Conservation (phyloP, 2,113 vertebrate genomes). For the Anthoscopus minutus region DNA sequence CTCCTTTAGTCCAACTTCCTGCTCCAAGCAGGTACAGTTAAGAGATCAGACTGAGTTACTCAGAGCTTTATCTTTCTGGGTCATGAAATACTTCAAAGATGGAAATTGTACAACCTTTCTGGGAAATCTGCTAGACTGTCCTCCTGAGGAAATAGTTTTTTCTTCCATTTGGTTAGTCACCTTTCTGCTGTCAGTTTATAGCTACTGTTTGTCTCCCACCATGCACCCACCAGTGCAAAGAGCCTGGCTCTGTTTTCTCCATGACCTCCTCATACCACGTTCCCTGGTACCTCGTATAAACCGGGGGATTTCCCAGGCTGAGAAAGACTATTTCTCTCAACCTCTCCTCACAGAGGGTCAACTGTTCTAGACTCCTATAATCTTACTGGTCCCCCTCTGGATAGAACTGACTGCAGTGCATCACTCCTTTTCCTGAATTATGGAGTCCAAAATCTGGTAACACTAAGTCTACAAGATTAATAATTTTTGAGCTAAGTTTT, state of each 20-base stretch:
- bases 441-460: background rate
- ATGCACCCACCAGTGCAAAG: background rate
- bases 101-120: background rate
- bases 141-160: background rate
- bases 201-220: background rate
- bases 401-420: background rate
- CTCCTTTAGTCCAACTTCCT: background rate
- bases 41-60: background rate
- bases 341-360: background rate
- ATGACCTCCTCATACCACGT: background rate
- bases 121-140: background rate
- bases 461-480: background rate
- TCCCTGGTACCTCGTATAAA: too few relatives aligned
- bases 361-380: accelerated
- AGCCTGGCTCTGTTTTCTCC: background rate
- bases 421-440: background rate
- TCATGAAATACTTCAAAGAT: background rate
- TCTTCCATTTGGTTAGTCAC: background rate
- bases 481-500: background rate
- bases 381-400: background rate
- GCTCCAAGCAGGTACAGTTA: background rate
- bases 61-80: background rate
- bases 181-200: background rate
- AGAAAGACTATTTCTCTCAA: background rate
- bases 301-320: background rate